Evolutionary conservation across 2,888 invertebrate genomes (phyloP).

Genomic region (Drosophila suboccidentalis): DNA sequence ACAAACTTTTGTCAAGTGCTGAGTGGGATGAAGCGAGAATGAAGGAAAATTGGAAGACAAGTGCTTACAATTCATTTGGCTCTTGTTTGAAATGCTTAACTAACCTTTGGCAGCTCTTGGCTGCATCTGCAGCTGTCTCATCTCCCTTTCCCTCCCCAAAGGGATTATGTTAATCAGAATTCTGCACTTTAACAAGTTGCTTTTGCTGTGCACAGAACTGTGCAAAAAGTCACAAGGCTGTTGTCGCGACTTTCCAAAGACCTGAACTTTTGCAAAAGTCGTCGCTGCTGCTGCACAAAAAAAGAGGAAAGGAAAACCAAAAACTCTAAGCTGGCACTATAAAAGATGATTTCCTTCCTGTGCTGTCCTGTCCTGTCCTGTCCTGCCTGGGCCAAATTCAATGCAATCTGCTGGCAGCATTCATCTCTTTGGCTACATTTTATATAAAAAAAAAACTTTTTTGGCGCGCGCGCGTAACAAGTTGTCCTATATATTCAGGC

Average conservation of each 20-base stretch:
- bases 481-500: slow-evolving; percentile 59
- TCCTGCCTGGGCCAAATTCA: slow-evolving; percentile 50
- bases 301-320: slow-evolving; percentile 18
- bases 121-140: slow-evolving; percentile 75
- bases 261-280: slow-evolving; percentile 60
- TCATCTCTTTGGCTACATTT: slow-evolving; percentile 39
- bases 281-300: slow-evolving; percentile 16
- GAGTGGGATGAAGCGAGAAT: not conserved
- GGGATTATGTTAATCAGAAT: slow-evolving; percentile 79
- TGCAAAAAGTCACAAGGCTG: slow-evolving; percentile 74
- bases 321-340: slow-evolving; percentile 73
- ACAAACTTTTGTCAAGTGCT: slow-evolving; percentile 40
- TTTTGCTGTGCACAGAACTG: slow-evolving; percentile 37
- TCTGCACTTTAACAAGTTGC: slow-evolving; percentile 78
- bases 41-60: slow-evolving; percentile 21
- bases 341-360: slow-evolving; percentile 73
- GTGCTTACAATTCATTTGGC: slow-evolving; percentile 81
- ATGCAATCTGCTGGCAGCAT: slow-evolving; percentile 70
- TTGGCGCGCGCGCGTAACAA: slow-evolving; percentile 62
- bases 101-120: slow-evolving; percentile 70
- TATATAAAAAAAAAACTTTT: slow-evolving; percentile 60
- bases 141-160: slow-evolving; percentile 7
- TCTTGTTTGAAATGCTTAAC: slow-evolving; percentile 76
- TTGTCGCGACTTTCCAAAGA: slow-evolving; percentile 42
- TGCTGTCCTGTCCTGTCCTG: slow-evolving; percentile 2